Evolutionary conservation across 2,797 vertebrate genomes (phyloP).

Genomic region (Oreonectes daqikongensis): DNA sequence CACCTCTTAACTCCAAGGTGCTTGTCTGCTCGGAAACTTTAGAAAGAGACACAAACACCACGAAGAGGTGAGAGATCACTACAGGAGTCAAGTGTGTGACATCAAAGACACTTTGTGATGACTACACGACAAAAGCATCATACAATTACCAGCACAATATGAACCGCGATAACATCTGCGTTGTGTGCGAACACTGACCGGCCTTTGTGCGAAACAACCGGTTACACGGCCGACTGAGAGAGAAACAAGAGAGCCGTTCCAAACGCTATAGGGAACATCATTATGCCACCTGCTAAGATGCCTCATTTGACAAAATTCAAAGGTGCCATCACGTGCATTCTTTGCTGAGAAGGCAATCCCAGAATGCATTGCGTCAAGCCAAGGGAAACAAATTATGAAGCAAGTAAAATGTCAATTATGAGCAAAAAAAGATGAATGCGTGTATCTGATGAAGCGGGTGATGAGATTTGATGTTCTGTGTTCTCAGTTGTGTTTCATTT

Average conservation of each 20-base stretch:
- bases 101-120: background rate
- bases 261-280: background rate
- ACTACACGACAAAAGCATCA: background rate
- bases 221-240: background rate
- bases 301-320: background rate
- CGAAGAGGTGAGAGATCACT: too few relatives aligned
- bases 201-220: background rate
- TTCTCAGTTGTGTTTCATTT: too few relatives aligned
- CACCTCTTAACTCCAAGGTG: slow-evolving; percentile 48
- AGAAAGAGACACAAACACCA: slow-evolving; percentile 36
- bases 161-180: background rate
- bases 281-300: background rate
- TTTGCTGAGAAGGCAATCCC: background rate
- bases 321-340: background rate
- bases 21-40: slow-evolving; percentile 59
- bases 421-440: too few relatives aligned
- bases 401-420: too few relatives aligned
- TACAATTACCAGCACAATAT: background rate
- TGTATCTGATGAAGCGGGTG: too few relatives aligned
- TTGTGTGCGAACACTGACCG: background rate
- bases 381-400: background rate
- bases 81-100: background rate
- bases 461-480: too few relatives aligned
- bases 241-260: background rate
- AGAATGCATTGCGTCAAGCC: background rate